Conservation (phyloP, 2,888 invertebrate species). For the Actias luna region DNA sequence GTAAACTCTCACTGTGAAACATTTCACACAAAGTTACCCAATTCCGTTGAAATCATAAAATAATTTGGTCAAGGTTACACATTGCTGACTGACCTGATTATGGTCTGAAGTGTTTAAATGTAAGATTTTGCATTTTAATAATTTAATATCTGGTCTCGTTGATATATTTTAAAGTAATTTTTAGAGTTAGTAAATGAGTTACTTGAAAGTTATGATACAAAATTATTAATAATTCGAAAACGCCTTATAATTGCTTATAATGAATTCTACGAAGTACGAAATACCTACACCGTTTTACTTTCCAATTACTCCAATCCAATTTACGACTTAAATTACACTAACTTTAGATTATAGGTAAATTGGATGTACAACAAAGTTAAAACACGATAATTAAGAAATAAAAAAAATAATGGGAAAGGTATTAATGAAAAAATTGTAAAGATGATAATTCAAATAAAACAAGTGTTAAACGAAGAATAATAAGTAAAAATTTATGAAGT, state of each 20-base stretch:
- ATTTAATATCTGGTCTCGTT: no score
- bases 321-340: not conserved
- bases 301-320: no score
- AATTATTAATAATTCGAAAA: no score
- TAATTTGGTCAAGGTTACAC: not conserved
- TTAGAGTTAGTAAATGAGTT: no score
- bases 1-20: not conserved
- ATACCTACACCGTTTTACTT: not conserved
- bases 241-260: not conserved
- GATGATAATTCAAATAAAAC: no score
- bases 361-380: not conserved
- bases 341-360: not conserved
- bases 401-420: not conserved
- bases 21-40: conserved; percentile 3
- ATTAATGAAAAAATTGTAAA: no score
- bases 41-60: conserved; percentile 1
- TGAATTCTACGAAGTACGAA: not conserved
- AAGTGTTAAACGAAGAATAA: no score
- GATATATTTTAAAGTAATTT: no score
- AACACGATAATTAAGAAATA: not conserved
- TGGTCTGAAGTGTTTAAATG: not conserved
- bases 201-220: no score
- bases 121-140: no score
- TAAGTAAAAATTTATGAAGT: no score
- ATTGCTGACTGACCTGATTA: not conserved